These are phyloP conservation scores for Drosophila neocordata DNA, from an alignment of 1,140 invertebrate species.

Conservation along the genomic window DNA sequence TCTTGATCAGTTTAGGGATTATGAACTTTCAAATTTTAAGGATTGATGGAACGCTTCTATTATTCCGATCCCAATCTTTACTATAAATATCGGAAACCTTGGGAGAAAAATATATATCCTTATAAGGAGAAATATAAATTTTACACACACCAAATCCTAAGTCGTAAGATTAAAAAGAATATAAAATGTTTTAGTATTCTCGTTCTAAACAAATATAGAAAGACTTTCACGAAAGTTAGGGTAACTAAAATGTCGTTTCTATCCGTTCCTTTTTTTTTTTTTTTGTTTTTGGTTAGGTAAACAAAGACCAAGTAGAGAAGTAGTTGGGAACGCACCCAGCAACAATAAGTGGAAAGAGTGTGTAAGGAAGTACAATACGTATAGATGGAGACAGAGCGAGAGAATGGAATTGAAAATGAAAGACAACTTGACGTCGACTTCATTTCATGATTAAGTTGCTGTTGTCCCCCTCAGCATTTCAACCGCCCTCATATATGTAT, in stretches of 20 bases:
- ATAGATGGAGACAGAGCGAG: slow-evolving; percentile 14
- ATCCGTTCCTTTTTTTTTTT: background rate
- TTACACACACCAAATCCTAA: too few relatives aligned
- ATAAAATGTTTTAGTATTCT: too few relatives aligned
- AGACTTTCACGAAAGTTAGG: background rate
- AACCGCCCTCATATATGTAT: slow-evolving; percentile 33
- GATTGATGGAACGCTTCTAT: too few relatives aligned
- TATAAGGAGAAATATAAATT: too few relatives aligned
- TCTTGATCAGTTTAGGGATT: too few relatives aligned
- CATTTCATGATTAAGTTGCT: slow-evolving; percentile 78
- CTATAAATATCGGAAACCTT: too few relatives aligned
- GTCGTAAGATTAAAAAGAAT: too few relatives aligned
- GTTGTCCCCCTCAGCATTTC: background rate
- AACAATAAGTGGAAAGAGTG: slow-evolving; percentile 5
- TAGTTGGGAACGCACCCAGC: slow-evolving; percentile 57
- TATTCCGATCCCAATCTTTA: too few relatives aligned
- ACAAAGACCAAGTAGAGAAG: slow-evolving; percentile 55
- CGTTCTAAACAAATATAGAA: slow-evolving; percentile 1
- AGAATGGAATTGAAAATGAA: slow-evolving; percentile 63
- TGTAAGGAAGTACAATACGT: background rate
- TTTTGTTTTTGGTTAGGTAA: slow-evolving; percentile 45
- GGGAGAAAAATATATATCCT: too few relatives aligned
- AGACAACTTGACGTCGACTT: slow-evolving; percentile 75
- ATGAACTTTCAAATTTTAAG: too few relatives aligned
- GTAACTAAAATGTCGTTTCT: background rate